Base-by-base conservation (phyloP, 2,888 invertebrate species). In the Tortrix viridana region DNA sequence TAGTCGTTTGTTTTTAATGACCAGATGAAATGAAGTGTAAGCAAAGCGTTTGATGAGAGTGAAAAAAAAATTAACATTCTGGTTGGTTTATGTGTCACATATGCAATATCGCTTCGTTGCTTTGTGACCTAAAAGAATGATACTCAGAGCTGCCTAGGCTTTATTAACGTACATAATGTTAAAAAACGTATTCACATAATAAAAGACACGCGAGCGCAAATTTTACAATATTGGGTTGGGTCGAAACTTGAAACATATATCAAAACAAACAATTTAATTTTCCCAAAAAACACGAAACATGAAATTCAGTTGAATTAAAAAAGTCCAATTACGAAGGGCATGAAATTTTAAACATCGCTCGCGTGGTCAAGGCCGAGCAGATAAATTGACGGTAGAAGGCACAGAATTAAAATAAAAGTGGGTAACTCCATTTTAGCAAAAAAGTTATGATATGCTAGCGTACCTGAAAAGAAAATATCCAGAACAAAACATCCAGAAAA, bases 231-330 rank as follows among this genome's bases (percentile, higher is more conserved):
- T 43, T 44, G n/a, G 26, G 32, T 50, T 43, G 58, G 6, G 43
- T 50, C 41, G 43, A 43, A 43, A 48, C 26, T 55, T 55, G 55
- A 23, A 14, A 6, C 56, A 37, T 56, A 37, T 55, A 61, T 56
- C 50, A 61, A 20, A n/a, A 38, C 18, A 44, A 56, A 37, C 49
- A 50, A 37, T 56, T 56, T 50, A 19, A 56, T 56, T 50, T 44
- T 44, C 6, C 5, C 38, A n/a, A n/a, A 53, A 41, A 41, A 53
- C 16, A 23, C 41, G 19, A 12, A 26, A 47, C 12, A 32, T 32
- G 14, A 41, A 18, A n/a, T n/a, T 49, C 16, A 23, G 41, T 22
- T n/a, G 4, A 48, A 49, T 60, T 41, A 54, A 61, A 61, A 55
- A 32, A 20, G 32, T 49, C 32, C 26, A 48, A 55, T 16, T 22